A percentile compares a stretch with the other conserved stretches of the same genome.
These are phyloP conservation scores for Corbicula japonica DNA, from an alignment of 2,888 invertebrate genomes.

Conservation along the genomic window DNA sequence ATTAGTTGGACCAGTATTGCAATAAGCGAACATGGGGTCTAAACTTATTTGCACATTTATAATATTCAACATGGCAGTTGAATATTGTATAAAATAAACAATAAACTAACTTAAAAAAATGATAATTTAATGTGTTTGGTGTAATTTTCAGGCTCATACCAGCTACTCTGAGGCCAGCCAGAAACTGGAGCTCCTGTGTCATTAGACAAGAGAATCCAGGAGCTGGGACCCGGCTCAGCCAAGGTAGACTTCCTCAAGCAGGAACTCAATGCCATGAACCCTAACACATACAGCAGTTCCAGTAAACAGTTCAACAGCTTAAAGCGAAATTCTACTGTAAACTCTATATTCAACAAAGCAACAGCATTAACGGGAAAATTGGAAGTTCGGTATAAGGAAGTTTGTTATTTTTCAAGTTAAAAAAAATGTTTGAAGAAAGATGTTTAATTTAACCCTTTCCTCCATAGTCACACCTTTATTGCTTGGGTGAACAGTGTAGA, in stretches of 20 bases:
- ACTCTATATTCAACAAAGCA: slow-evolving; percentile 90
- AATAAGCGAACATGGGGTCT: no score
- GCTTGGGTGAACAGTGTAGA: no score
- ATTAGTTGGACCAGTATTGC: no score
- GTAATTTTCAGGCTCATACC: slow-evolving; percentile 93
- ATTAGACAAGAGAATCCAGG: slow-evolving; percentile 95
- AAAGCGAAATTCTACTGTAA: slow-evolving; percentile 39
- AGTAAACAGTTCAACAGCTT: slow-evolving; percentile 43
- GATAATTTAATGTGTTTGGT: slow-evolving; percentile 1
- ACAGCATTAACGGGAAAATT: slow-evolving; percentile 97
- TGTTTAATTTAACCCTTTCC: no score
- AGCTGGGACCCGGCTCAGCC: slow-evolving; percentile 94
- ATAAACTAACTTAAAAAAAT: no score
- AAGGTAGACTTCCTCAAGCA: slow-evolving; percentile 93
- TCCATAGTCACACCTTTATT: no score
- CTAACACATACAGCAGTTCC: slow-evolving; percentile 52
- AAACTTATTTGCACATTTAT: no score
- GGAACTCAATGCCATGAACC: slow-evolving; percentile 88
- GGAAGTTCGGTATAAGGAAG: slow-evolving; percentile 93
- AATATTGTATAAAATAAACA: no score
- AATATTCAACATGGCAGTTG: no score
- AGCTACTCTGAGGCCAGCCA: slow-evolving; percentile 97
- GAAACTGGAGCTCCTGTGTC: slow-evolving; percentile 98
- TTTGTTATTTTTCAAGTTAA: no score
- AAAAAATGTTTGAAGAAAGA: no score